Conservation (phyloP, 2,888 invertebrate genomes). For the Hirtodrosophila confusa region DNA sequence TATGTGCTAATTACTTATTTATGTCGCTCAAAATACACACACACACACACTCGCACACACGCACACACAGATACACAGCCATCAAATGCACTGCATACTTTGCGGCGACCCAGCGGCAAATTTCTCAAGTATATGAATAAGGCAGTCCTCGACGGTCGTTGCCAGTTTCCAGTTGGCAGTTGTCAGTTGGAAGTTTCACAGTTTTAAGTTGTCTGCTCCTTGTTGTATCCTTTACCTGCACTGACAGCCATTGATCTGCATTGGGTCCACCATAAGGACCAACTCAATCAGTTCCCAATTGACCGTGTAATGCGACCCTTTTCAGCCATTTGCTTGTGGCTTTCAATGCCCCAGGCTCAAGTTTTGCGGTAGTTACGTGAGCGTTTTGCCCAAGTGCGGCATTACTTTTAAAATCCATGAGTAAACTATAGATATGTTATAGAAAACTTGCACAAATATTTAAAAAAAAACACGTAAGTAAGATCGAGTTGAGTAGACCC, state of each 20-base stretch:
- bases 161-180: not conserved
- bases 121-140: constrained; percentile 28
- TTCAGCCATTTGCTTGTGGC: constrained; percentile 36
- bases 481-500: no score
- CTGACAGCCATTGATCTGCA: constrained; percentile 42
- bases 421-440: not conserved
- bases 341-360: constrained; percentile 26
- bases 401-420: not conserved
- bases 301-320: constrained; percentile 67
- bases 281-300: constrained; percentile 75
- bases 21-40: constrained; percentile 42
- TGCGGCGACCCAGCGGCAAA: constrained; percentile 25
- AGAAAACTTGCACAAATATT: no score
- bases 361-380: constrained; percentile 57
- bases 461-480: no score
- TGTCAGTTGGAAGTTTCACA: constrained; percentile 11
- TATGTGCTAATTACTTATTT: constrained; percentile 77
- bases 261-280: constrained; percentile 36
- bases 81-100: constrained; percentile 41
- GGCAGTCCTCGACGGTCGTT: constrained; percentile 9
- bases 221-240: constrained; percentile 41
- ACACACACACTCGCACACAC: constrained; percentile 1
- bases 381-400: not conserved
- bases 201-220: constrained; percentile 6
- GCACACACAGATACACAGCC: not conserved